Evolutionary conservation across 2,888 invertebrate species (phyloP).

Genomic region (Chloroclystis v-ata): DNA sequence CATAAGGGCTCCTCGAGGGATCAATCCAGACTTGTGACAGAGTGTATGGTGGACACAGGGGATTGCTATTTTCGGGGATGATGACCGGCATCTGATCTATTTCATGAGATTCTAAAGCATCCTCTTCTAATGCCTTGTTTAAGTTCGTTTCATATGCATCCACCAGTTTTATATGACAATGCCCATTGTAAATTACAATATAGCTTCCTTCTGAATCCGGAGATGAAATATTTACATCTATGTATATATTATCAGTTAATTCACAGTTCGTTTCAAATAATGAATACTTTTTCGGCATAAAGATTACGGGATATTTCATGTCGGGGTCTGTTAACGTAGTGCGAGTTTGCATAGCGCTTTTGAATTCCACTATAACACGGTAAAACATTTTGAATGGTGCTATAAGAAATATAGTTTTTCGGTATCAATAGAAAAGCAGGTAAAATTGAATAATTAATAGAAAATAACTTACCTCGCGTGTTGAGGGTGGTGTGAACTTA

Average conservation of each 20-base stretch:
- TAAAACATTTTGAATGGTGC: slow-evolving; percentile 29
- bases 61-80: slow-evolving; percentile 40
- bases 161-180: slow-evolving; percentile 57
- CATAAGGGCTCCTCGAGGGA: slow-evolving; percentile 56
- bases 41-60: slow-evolving; percentile 38
- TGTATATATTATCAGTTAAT: slow-evolving; percentile 51
- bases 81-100: slow-evolving; percentile 38
- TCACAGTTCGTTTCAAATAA: slow-evolving; percentile 51
- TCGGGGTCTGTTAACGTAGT: slow-evolving; percentile 34
- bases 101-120: slow-evolving; percentile 4
- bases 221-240: slow-evolving; percentile 54
- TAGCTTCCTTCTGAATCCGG: slow-evolving; percentile 54
- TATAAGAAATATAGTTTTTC: slow-evolving; percentile 10
- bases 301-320: slow-evolving; percentile 49
- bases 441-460: slow-evolving; percentile 39
- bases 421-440: slow-evolving; percentile 38
- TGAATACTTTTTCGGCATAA: slow-evolving; percentile 59
- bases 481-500: slow-evolving; percentile 37
- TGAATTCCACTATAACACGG: slow-evolving; percentile 35
- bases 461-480: slow-evolving; percentile 56
- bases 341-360: slow-evolving; percentile 30
- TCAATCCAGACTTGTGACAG: slow-evolving; percentile 67
- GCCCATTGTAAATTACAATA: slow-evolving; percentile 52
- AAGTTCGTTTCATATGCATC: slow-evolving; percentile 42
- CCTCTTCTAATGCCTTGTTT: neutral